These are phyloP conservation scores for Pachypanchax playfairii DNA, from an alignment of 2,113 vertebrate genomes.

Conservation along the genomic window DNA sequence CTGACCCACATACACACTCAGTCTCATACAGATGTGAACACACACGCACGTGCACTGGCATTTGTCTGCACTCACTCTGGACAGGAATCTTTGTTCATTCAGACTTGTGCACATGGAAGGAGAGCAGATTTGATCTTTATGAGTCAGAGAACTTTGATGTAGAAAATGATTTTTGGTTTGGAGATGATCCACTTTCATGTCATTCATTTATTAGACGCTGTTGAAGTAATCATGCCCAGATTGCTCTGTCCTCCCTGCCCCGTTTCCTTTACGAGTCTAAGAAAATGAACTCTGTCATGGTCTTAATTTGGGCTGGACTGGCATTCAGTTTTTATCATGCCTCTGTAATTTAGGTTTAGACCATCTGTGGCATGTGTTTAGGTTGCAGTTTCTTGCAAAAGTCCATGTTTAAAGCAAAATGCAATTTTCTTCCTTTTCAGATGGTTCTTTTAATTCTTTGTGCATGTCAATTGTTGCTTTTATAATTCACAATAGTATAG, in stretches of 20 bases:
- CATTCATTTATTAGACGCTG: slow-evolving; percentile 38
- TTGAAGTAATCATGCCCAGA: slow-evolving; percentile 16
- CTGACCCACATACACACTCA: slow-evolving; percentile 25
- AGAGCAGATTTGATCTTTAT: slow-evolving; percentile 41
- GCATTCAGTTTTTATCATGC: slow-evolving; percentile 15
- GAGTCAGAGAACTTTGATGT: slow-evolving; percentile 60
- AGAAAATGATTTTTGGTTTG: slow-evolving; percentile 55
- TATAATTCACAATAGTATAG: too few species aligned
- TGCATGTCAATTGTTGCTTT: too few species aligned
- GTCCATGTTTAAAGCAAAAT: background rate
- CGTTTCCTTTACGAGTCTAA: slow-evolving; percentile 7
- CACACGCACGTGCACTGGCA: slow-evolving; percentile 27
- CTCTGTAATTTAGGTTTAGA: slow-evolving; percentile 27
- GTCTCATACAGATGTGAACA: slow-evolving; percentile 22
- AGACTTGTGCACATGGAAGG: background rate
- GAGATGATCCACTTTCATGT: slow-evolving; percentile 50
- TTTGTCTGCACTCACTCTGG: slow-evolving; percentile 14
- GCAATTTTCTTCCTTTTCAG: background rate
- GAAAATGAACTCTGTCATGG: slow-evolving; percentile 23
- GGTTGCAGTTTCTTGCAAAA: background rate
- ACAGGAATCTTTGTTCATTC: slow-evolving; percentile 55
- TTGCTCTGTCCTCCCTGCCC: slow-evolving; percentile 26
- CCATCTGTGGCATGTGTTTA: slow-evolving; percentile 23
- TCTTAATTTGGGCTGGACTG: slow-evolving; percentile 18
- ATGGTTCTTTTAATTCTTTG: background rate